Evolutionary conservation across 2,113 vertebrate genomes (phyloP).

Genomic region (Myrmophylax atrothorax): DNA sequence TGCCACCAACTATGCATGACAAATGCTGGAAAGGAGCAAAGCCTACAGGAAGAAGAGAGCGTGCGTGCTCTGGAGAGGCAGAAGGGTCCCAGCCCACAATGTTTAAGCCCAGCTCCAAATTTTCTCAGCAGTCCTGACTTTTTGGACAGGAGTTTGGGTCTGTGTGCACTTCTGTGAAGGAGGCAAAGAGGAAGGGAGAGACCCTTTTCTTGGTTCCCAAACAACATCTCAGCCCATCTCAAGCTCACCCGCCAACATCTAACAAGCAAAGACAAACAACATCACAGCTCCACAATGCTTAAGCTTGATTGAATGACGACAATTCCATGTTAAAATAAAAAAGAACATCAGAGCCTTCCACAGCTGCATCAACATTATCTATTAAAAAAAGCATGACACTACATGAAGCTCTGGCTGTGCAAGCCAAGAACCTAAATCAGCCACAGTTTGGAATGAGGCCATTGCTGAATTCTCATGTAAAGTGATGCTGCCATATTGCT

Average conservation of each 20-base stretch:
- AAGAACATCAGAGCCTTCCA: slow-evolving; percentile 52
- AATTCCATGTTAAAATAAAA: slow-evolving; percentile 41
- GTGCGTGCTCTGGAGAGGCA: not conserved
- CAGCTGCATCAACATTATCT: slow-evolving; percentile 75
- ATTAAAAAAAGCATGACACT: slow-evolving; percentile 56
- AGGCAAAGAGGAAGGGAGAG: not conserved
- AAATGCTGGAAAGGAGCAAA: slow-evolving; percentile 41
- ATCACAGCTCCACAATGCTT: slow-evolving; percentile 29
- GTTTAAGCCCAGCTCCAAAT: slow-evolving; percentile 33
- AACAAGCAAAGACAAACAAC: slow-evolving; percentile 58
- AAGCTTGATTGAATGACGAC: slow-evolving; percentile 41
- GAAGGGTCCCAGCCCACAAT: not conserved
- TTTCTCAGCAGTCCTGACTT: slow-evolving; percentile 1
- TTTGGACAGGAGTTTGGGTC: slow-evolving; percentile 11
- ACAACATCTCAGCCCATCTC: not conserved
- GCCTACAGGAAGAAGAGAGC: not conserved
- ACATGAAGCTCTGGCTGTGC: slow-evolving; percentile 35
- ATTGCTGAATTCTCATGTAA: slow-evolving; percentile 48
- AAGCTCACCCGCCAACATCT: slow-evolving; percentile 36
- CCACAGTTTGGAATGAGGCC: slow-evolving; percentile 61
- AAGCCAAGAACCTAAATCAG: slow-evolving; percentile 60
- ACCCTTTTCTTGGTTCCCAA: slow-evolving; percentile 31
- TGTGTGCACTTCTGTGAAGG: not conserved
- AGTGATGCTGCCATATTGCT: slow-evolving; percentile 66
- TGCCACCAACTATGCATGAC: slow-evolving; percentile 56